Evolutionary conservation across 2,113 vertebrate species (phyloP).

Genomic region (Mohoua ochrocephala): DNA sequence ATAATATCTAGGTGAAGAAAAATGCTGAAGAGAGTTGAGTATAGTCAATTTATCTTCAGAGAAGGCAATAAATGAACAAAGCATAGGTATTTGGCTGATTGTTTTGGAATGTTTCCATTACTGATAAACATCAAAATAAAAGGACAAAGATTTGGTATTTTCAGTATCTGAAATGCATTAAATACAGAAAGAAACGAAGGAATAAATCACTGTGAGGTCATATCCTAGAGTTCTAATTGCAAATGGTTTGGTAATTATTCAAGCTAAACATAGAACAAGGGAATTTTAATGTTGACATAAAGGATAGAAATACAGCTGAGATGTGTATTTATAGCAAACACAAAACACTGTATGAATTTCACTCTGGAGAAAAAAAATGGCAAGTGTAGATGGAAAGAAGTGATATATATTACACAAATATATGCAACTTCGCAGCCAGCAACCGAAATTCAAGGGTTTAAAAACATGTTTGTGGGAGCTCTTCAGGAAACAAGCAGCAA

Average conservation of each 20-base stretch:
- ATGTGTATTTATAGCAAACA: slow-evolving; percentile 59
- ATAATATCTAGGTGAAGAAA: slow-evolving; percentile 89
- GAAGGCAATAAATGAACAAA: slow-evolving; percentile 84
- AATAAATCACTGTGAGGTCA: slow-evolving; percentile 74
- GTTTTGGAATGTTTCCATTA: slow-evolving; percentile 82
- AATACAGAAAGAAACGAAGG: slow-evolving; percentile 67
- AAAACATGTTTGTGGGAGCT: not conserved
- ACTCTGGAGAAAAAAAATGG: not conserved
- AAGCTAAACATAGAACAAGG: slow-evolving; percentile 73
- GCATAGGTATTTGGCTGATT: slow-evolving; percentile 80
- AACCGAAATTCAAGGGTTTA: slow-evolving; percentile 12
- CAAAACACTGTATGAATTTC: slow-evolving; percentile 49
- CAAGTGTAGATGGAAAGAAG: not conserved
- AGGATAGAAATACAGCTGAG: slow-evolving; percentile 61
- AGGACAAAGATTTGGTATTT: slow-evolving; percentile 78
- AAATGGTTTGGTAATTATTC: slow-evolving; percentile 76
- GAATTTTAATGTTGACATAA: slow-evolving; percentile 72
- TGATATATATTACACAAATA: not conserved
- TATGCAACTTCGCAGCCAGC: not conserved
- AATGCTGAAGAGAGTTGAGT: slow-evolving; percentile 85
- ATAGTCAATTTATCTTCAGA: slow-evolving; percentile 84
- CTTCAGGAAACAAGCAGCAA: slow-evolving; percentile 2
- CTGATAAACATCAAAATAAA: slow-evolving; percentile 82
- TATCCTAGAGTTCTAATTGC: slow-evolving; percentile 75
- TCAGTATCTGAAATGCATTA: slow-evolving; percentile 76